Base-by-base conservation (phyloP, 2,888 invertebrate genomes). In the Agelastica alni region DNA sequence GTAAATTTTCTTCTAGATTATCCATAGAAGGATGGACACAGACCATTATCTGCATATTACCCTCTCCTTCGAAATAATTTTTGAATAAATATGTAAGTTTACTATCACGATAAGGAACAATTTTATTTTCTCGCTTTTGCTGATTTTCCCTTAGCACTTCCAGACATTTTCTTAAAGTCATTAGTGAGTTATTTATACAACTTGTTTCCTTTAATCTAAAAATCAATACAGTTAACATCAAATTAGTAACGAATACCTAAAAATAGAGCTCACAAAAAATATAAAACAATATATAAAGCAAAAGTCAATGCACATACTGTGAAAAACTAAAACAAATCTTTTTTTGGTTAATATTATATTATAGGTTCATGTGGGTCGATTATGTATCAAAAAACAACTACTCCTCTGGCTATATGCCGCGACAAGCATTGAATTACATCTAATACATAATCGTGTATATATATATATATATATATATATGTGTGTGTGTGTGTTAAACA, bases 171-270 rank as follows among this genome's bases (percentile, higher is more conserved):
- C 98, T 80, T 20, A 99, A 78, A 0, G 90, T 91, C 95, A 98
- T 95, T 41, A 99, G 78, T 0, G 97, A 96, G 71, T 96, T 95
- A 75, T 99, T 99, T 43, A 99, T 99, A 72, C 93, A 95, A n/a
- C 95, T 94, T 69, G 75, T 76, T 65, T 76, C 75, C 58, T 72
- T 73, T 42, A 75, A 60, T 13, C 53, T 53, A 10, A 6, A 22
- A 26, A 26, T 6, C 9, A 26, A 26, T 6, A 9, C 6, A 26
- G 9, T 26, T 9, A 26, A 7, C 6, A 7, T 31, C 10, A 31
- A 31, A 31, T 10, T 10, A 10, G n/a, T 31, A n/a, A 31, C 12
- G 3, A 31, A 31, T 4, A 10, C 12, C 31, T 10, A 12, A 9
- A n/a, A n/a, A n/a, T n/a, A n/a, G n/a, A n/a, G n/a, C n/a, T n/a